Conservation (phyloP, 2,888 invertebrate species). For the Sinelater perroti region DNA sequence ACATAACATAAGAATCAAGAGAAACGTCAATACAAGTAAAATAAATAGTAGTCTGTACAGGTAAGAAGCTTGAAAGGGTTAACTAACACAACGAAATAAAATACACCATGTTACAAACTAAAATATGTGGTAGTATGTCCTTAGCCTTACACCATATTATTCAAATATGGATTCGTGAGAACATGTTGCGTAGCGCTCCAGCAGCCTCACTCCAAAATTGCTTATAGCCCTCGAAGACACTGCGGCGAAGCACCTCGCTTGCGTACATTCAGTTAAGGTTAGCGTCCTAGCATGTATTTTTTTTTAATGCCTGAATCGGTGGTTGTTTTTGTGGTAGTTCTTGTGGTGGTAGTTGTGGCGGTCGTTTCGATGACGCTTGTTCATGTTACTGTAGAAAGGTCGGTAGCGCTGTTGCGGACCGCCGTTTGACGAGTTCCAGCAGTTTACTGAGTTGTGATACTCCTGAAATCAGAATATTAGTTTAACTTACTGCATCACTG, state of each 20-base stretch:
- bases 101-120: neutral
- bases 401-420: conserved; percentile 48
- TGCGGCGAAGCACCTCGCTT: too few relatives aligned
- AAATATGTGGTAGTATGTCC: neutral
- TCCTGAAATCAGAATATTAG: conserved; percentile 53
- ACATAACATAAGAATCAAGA: too few relatives aligned
- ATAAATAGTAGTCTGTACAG: conserved; percentile 23
- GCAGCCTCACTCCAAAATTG: too few relatives aligned
- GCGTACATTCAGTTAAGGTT: too few relatives aligned
- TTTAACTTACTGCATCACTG: too few relatives aligned
- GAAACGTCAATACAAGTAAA: conserved; percentile 22
- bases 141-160: neutral
- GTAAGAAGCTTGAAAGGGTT: neutral
- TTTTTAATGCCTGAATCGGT: conserved; percentile 56
- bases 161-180: conserved; percentile 4
- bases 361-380: conserved; percentile 51
- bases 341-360: conserved; percentile 55
- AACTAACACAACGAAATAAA: conserved; percentile 9
- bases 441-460: conserved; percentile 62
- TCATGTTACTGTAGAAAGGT: conserved; percentile 52
- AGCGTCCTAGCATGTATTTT: too few relatives aligned
- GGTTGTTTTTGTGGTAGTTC: conserved; percentile 55
- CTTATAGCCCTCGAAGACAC: too few relatives aligned
- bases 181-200: too few relatives aligned
- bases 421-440: conserved; percentile 57